Conservation (phyloP, 2,797 vertebrate genomes). For the Apogon hyalosoma region DNA sequence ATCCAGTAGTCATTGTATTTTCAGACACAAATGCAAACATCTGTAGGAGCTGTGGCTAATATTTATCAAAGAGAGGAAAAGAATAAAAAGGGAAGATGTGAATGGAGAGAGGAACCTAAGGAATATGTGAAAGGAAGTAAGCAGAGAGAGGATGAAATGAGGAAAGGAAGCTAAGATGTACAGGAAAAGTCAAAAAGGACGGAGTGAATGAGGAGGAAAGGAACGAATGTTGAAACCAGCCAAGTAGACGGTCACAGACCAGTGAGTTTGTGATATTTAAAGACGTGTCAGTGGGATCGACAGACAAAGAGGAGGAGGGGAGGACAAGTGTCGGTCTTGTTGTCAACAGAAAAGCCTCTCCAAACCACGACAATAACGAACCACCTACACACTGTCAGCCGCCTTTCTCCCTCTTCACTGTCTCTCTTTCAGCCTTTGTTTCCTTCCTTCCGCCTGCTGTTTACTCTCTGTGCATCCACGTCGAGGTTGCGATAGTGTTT, state of each 20-base stretch:
- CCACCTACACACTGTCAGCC: slow-evolving; percentile 76
- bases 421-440: slow-evolving; percentile 50
- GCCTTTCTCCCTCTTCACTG: slow-evolving; percentile 50
- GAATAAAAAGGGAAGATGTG: neutral
- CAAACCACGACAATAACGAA: slow-evolving; percentile 74
- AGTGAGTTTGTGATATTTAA: slow-evolving; percentile 71
- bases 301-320: slow-evolving; percentile 63
- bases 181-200: neutral
- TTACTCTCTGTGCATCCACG: slow-evolving; percentile 42
- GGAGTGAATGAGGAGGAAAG: neutral
- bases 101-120: too few species aligned
- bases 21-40: neutral
- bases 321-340: slow-evolving; percentile 72
- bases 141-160: too few species aligned
- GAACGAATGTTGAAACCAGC: neutral
- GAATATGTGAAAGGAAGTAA: neutral
- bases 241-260: slow-evolving; percentile 26
- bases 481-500: slow-evolving; percentile 36
- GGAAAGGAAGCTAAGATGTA: neutral
- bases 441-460: slow-evolving; percentile 9
- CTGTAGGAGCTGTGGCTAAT: neutral
- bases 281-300: slow-evolving; percentile 65
- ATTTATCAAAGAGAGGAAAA: neutral
- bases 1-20: neutral
- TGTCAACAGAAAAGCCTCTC: slow-evolving; percentile 78